A percentile compares a stretch with the other conserved stretches of the same genome.
phyloP scores from a whole-genome alignment of 2,113 vertebrate species.

The Dicentrarchus labrax region DNA sequence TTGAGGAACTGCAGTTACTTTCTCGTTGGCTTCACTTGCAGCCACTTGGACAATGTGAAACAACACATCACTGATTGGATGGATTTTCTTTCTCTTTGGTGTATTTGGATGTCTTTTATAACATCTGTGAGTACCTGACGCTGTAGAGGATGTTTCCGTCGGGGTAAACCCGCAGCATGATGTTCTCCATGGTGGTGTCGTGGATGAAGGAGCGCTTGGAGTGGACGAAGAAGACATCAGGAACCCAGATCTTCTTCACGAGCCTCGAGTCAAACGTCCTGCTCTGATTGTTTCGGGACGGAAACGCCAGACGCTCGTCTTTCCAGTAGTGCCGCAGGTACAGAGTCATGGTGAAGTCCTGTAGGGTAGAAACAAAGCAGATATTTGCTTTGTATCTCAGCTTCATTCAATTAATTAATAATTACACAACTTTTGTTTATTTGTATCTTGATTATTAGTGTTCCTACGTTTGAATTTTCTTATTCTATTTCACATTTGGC shows the following conservation, averaged over 20 bases:
- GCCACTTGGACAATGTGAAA: no score
- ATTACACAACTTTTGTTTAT: neutral
- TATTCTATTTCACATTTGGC: neutral
- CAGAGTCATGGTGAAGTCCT: slow-evolving; percentile 97
- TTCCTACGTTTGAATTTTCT: neutral
- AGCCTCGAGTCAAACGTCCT: slow-evolving; percentile 93
- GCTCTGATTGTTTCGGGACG: slow-evolving; percentile 90
- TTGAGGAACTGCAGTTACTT: no score
- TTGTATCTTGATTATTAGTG: neutral
- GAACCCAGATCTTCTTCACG: slow-evolving; percentile 95
- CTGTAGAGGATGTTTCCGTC: slow-evolving; percentile 94
- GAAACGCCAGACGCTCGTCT: slow-evolving; percentile 93
- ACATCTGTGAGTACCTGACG: slow-evolving; percentile 84
- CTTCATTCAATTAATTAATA: neutral
- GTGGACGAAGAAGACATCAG: slow-evolving; percentile 95
- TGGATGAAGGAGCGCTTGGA: slow-evolving; percentile 96
- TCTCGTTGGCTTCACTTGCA: no score
- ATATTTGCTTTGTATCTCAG: neutral
- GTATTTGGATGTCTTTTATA: neutral
- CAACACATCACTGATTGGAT: no score
- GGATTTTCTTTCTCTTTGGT: no score
- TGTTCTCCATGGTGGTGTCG: slow-evolving; percentile 92
- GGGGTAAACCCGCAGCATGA: slow-evolving; percentile 91
- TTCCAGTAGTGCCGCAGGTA: slow-evolving; percentile 98
- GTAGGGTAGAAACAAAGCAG: fast-evolving